Percentiles rank a stretch among this genome's conserved stretches.
Conservation (phyloP, 2,113 vertebrate species). For the Centropristis striata region DNA sequence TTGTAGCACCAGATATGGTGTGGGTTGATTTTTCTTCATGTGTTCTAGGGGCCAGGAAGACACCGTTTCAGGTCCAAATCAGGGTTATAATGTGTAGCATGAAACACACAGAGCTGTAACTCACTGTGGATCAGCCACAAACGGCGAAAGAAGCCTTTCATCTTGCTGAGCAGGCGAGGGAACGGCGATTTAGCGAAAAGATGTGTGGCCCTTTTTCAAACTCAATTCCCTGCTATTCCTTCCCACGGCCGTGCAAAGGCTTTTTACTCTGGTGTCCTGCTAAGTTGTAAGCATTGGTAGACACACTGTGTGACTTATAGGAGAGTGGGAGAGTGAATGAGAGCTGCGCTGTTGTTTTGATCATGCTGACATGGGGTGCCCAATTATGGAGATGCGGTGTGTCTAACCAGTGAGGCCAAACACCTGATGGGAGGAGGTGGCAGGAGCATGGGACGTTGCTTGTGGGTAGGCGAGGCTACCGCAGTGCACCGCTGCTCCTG, state of each 20-base stretch:
- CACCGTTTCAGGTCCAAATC: conserved; percentile 61
- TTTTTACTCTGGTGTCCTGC: conserved; percentile 39
- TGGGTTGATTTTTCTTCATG: conserved; percentile 58
- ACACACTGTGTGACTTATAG: conserved; percentile 38
- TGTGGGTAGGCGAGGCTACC: conserved; percentile 63
- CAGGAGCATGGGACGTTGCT: conserved; percentile 52
- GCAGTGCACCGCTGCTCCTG: conserved; percentile 73
- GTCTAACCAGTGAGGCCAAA: conserved; percentile 63
- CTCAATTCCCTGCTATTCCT: conserved; percentile 33
- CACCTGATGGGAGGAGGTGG: conserved; percentile 71
- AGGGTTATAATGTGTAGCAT: conserved; percentile 54
- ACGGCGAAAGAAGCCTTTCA: conserved; percentile 53
- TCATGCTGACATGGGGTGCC: conserved; percentile 61
- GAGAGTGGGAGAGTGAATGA: conserved; percentile 49
- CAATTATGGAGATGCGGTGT: conserved; percentile 71
- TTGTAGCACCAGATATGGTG: conserved; percentile 68
- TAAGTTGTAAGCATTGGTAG: conserved; percentile 50
- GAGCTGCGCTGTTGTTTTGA: conserved; percentile 64
- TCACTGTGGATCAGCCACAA: conserved; percentile 49
- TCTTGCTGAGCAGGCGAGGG: conserved; percentile 42
- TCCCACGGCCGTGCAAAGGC: conserved; percentile 25
- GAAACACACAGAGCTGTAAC: conserved; percentile 54
- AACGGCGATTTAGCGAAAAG: conserved; percentile 55
- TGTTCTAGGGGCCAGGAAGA: conserved; percentile 45
- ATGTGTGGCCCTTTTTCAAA: conserved; percentile 49